Conservation (phyloP, 2,888 invertebrate species). For the Pammene fasciana region DNA sequence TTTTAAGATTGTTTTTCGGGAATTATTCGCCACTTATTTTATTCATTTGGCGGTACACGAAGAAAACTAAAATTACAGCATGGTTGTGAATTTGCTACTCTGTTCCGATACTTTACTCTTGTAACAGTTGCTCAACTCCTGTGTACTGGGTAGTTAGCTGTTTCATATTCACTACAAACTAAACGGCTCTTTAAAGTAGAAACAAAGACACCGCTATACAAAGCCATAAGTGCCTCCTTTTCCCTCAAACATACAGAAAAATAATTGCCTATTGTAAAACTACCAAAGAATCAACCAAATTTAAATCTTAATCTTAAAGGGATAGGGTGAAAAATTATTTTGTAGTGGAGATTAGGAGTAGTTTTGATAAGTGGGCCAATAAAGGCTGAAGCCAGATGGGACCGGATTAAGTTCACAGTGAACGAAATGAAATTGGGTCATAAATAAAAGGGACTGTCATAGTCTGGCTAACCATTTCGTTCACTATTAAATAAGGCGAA, state of each 20-base stretch:
- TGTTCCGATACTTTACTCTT: background rate
- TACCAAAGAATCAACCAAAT: background rate
- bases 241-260: background rate
- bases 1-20: no score
- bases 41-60: no score
- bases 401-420: conserved; percentile 5
- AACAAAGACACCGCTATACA: conserved; percentile 1
- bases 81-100: background rate
- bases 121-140: background rate
- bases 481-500: no score
- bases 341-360: background rate
- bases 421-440: conserved; percentile 11
- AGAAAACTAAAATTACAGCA: background rate
- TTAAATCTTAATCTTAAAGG: background rate
- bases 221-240: background rate
- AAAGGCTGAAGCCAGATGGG: conserved; percentile 12
- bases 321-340: background rate
- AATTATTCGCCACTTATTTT: no score
- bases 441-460: background rate
- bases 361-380: conserved; percentile 14
- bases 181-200: background rate
- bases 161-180: conserved; percentile 1
- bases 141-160: background rate
- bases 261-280: conserved; percentile 6
- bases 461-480: no score